Conservation (phyloP, 2,113 vertebrate genomes). For the Felis chaus region DNA sequence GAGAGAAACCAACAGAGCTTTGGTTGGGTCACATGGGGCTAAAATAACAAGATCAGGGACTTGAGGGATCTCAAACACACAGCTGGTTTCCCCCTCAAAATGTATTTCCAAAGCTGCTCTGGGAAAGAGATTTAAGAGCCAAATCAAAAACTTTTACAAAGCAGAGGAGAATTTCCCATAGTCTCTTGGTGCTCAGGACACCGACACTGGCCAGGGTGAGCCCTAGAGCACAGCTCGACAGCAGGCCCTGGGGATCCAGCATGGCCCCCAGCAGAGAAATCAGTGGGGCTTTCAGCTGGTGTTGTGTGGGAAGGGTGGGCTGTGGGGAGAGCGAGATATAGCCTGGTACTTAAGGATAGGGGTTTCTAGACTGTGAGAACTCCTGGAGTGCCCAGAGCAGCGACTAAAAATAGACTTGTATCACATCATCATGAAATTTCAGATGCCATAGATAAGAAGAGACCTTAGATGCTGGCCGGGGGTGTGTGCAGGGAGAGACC, state of each 20-base stretch:
- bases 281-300: background rate
- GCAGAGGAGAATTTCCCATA: background rate
- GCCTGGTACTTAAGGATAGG: background rate
- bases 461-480: background rate
- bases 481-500: rapidly evolving
- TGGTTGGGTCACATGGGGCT: background rate
- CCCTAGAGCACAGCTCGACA: background rate
- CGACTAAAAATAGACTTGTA: background rate
- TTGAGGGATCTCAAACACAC: background rate
- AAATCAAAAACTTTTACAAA: background rate
- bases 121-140: background rate
- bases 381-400: background rate
- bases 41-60: background rate
- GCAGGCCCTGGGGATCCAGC: background rate
- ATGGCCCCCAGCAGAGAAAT: background rate
- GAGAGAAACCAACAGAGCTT: background rate
- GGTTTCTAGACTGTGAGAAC: background rate
- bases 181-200: background rate
- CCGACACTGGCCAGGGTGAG: background rate
- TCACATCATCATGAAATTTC: background rate
- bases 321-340: background rate
- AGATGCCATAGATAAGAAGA: background rate
- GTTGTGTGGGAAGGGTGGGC: rapidly evolving
- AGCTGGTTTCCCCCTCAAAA: background rate
- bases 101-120: background rate